Percentiles rank a stretch among this genome's conserved stretches.
phyloP scores from a whole-genome alignment of 2,888 invertebrate genomes.

The Ephialtes manifestator region DNA sequence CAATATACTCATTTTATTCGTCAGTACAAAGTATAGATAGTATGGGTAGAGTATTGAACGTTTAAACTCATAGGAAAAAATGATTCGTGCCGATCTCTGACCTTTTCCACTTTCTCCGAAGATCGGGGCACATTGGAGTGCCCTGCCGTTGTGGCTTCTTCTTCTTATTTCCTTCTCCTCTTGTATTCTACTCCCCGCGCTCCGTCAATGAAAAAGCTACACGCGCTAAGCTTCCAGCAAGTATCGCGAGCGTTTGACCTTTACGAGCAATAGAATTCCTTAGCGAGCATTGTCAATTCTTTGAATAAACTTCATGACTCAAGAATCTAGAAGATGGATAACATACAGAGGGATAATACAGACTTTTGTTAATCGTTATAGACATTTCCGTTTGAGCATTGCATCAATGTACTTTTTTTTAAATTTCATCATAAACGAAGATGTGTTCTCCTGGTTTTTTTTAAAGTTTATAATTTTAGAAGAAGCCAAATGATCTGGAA shows the following conservation, averaged over 20 bases:
- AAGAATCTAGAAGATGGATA: slow-evolving; percentile 25
- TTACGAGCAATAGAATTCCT: slow-evolving; percentile 58
- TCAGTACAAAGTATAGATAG: background rate
- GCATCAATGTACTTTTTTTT: slow-evolving; percentile 23
- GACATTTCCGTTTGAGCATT: slow-evolving; percentile 27
- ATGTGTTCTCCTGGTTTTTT: too few species aligned
- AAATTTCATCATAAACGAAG: slow-evolving; percentile 1
- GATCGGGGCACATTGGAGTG: slow-evolving; percentile 65
- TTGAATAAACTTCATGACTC: slow-evolving; percentile 2
- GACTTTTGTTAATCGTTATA: background rate
- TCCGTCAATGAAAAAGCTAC: slow-evolving; percentile 59
- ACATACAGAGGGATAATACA: background rate
- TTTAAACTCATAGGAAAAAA: slow-evolving; percentile 70
- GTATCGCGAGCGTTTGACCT: slow-evolving; percentile 63
- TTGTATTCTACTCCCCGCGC: slow-evolving; percentile 38
- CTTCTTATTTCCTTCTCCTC: slow-evolving; percentile 31
- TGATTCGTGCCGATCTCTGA: slow-evolving; percentile 79
- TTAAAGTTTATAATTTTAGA: too few species aligned
- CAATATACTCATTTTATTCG: background rate
- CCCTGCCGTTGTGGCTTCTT: slow-evolving; percentile 40
- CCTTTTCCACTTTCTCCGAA: slow-evolving; percentile 81
- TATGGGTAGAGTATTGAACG: slow-evolving; percentile 21
- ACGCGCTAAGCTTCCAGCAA: slow-evolving; percentile 40
- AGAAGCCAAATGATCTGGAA: too few species aligned
- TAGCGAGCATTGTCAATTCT: slow-evolving; percentile 57